These are phyloP conservation scores for Dysidea cf. avara DNA, from an alignment of 37 sponge, comb jelly and placozoan species.

Conservation along the genomic window DNA sequence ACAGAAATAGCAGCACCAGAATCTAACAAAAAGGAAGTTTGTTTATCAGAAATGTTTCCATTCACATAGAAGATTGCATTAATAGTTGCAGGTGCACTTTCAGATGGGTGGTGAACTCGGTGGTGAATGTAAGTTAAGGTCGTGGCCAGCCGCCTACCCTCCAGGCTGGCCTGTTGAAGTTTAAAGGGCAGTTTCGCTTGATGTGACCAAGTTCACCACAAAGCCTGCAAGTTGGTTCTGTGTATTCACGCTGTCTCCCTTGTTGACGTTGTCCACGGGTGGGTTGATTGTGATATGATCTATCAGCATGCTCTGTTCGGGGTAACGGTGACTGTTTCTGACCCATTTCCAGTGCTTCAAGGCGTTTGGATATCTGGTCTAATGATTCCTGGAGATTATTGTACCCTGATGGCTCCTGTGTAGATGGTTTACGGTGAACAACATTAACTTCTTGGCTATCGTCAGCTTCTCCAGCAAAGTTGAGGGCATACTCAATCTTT, in stretches of 20 bases:
- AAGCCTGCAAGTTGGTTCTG: conserved; percentile 1
- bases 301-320: too few relatives aligned
- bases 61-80: conserved; percentile 7
- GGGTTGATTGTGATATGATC: too few relatives aligned
- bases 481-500: conserved; percentile 22
- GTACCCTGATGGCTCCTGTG: too few relatives aligned
- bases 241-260: too few relatives aligned
- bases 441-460: too few relatives aligned
- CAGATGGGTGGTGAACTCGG: background rate
- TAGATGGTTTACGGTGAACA: too few relatives aligned
- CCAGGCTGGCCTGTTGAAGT: conserved; percentile 16
- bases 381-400: conserved; percentile 6
- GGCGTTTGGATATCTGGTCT: conserved; percentile 13
- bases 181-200: conserved; percentile 28
- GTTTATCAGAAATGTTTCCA: conserved; percentile 1
- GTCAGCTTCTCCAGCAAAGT: background rate
- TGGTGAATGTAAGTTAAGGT: conserved; percentile 5
- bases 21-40: conserved; percentile 7
- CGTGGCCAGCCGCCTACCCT: conserved; percentile 11
- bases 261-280: too few relatives aligned
- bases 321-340: background rate
- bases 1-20: conserved; percentile 32
- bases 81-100: background rate
- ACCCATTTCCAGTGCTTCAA: conserved; percentile 1
- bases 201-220: conserved; percentile 31